Conservation (phyloP, 2,888 invertebrate genomes). For the Neria commutata region DNA sequence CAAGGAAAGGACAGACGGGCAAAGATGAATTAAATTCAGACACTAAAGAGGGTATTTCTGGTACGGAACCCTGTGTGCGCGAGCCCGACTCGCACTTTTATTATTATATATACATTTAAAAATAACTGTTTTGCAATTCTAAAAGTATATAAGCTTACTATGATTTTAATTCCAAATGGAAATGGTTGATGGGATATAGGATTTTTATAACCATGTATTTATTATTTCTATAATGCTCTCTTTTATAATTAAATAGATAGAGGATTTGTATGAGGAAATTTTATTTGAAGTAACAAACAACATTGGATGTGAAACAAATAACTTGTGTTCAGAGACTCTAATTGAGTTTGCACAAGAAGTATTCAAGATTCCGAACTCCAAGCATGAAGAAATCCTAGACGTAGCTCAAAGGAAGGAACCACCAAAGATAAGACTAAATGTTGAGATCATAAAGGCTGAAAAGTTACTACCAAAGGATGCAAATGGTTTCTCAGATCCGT, state of each 20-base stretch:
- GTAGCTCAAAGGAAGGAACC: slow-evolving; percentile 80
- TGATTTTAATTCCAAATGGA: too few species aligned
- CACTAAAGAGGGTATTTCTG: too few species aligned
- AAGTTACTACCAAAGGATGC: slow-evolving; percentile 84
- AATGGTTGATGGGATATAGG: not conserved
- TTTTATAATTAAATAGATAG: slow-evolving; percentile 63
- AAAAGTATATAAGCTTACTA: too few species aligned
- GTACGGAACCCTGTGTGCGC: too few species aligned
- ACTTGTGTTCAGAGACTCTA: slow-evolving; percentile 72
- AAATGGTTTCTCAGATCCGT: slow-evolving; percentile 96
- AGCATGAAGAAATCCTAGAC: slow-evolving; percentile 74
- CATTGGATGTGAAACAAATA: slow-evolving; percentile 76
- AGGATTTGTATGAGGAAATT: slow-evolving; percentile 84
- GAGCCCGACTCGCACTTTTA: too few species aligned
- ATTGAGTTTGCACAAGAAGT: slow-evolving; percentile 81
- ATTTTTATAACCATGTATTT: slow-evolving; percentile 5
- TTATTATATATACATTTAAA: too few species aligned
- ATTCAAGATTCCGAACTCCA: slow-evolving; percentile 74
- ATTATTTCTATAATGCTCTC: too few species aligned
- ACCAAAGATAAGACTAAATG: slow-evolving; percentile 81
- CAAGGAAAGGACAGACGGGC: too few species aligned
- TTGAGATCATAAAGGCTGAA: slow-evolving; percentile 86
- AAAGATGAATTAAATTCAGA: too few species aligned
- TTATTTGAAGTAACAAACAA: slow-evolving; percentile 84
- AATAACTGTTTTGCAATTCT: too few species aligned